Evolutionary conservation across 2,888 invertebrate species (phyloP).

Genomic region (Ganaspis brasiliensis): DNA sequence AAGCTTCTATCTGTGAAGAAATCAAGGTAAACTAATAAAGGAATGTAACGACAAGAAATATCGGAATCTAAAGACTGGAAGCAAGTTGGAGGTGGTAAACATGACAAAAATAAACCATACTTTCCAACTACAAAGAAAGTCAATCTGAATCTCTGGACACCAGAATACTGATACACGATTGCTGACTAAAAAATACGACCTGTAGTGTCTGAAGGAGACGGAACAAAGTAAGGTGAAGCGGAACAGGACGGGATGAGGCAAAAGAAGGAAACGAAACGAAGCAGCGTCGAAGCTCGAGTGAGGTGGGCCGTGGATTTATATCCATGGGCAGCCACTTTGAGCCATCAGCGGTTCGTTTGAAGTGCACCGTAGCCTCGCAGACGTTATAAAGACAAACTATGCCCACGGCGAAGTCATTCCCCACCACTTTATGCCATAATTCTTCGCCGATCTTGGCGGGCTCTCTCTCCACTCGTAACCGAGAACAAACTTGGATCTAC

Average conservation of each 20-base stretch:
- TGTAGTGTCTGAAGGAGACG: conserved; percentile 32
- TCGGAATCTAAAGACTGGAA: not conserved
- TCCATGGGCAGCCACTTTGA: conserved; percentile 79
- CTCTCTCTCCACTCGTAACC: conserved; percentile 57
- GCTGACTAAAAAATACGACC: conserved; percentile 13
- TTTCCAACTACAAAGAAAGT: conserved; percentile 1
- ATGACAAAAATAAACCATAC: not conserved
- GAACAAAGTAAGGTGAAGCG: conserved; percentile 48
- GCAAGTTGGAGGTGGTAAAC: no score
- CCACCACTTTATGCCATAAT: conserved; percentile 79
- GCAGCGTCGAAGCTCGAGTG: conserved; percentile 63
- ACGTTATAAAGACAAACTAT: conserved; percentile 81
- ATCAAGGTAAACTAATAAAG: no score
- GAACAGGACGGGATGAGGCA: conserved; percentile 44
- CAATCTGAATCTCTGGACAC: not conserved
- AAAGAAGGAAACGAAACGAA: conserved; percentile 57
- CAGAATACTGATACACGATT: conserved; percentile 31
- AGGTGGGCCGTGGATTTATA: conserved; percentile 80
- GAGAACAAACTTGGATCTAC: conserved; percentile 53
- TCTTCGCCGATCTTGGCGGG: conserved; percentile 71
- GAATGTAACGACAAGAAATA: no score
- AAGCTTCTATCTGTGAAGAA: no score
- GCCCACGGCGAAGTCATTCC: conserved; percentile 78
- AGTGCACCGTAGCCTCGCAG: conserved; percentile 78
- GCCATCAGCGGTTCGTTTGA: conserved; percentile 81